phyloP scores from a whole-genome alignment of 2,113 vertebrate genomes.

The Tinamus guttatus region DNA sequence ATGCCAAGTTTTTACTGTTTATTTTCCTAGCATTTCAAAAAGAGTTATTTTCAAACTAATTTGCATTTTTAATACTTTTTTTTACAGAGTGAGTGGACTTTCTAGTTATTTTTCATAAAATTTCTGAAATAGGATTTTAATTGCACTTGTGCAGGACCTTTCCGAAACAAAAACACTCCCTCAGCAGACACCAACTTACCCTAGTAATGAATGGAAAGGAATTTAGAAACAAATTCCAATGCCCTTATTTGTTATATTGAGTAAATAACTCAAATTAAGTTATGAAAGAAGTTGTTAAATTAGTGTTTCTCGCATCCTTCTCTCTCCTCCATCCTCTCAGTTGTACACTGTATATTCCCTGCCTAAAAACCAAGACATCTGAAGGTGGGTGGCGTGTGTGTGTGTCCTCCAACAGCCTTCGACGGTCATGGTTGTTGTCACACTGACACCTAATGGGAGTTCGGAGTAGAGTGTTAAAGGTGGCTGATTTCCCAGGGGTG shows the following conservation, averaged over 20 bases:
- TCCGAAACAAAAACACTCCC: neutral
- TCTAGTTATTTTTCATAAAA: neutral
- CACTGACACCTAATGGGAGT: slow-evolving; percentile 65
- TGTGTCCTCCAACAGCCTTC: neutral
- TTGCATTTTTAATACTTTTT: neutral
- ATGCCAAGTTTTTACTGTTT: neutral
- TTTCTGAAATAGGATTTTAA: neutral
- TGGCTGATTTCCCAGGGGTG: neutral
- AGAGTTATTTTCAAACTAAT: neutral
- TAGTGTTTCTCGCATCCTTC: neutral
- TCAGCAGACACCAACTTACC: neutral
- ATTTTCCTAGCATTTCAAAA: neutral
- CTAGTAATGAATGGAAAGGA: neutral
- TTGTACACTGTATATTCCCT: neutral
- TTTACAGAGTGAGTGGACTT: neutral
- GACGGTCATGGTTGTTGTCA: slow-evolving; percentile 58
- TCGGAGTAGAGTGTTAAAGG: neutral
- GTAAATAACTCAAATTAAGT: neutral
- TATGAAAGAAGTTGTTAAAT: neutral
- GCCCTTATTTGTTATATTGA: neutral
- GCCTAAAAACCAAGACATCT: neutral
- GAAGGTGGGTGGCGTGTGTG: neutral
- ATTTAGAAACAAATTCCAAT: neutral
- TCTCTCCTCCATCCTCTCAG: neutral
- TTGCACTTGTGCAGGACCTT: neutral